Conservation (phyloP, 2,113 vertebrate genomes). For the Eurypyga helias region DNA sequence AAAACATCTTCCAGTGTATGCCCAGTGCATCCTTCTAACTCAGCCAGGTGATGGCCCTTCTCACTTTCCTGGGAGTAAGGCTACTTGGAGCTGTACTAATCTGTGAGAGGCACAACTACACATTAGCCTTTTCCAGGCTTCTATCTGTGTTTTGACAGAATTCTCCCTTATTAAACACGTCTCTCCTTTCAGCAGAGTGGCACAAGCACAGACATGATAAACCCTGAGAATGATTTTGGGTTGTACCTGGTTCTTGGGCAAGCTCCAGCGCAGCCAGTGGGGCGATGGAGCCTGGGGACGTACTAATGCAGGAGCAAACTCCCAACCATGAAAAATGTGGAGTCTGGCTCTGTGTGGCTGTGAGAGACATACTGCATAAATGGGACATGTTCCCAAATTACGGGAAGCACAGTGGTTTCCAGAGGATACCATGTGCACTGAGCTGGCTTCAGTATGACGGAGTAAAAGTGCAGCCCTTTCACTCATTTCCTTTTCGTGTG, state of each 20-base stretch:
- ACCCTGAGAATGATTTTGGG: background rate
- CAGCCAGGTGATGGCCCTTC: background rate
- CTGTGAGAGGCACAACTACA: background rate
- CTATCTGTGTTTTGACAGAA: background rate
- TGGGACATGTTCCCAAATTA: background rate
- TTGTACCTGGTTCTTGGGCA: background rate
- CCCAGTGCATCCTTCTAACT: background rate
- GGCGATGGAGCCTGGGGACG: accelerated
- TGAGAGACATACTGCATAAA: background rate
- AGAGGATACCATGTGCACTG: accelerated
- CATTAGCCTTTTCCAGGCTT: background rate
- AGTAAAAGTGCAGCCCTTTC: background rate
- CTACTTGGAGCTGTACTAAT: background rate
- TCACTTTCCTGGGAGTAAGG: background rate
- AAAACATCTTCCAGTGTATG: background rate
- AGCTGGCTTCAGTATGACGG: background rate
- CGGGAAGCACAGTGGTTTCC: background rate
- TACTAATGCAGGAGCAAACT: background rate
- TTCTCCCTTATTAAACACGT: background rate
- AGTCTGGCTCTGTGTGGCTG: accelerated
- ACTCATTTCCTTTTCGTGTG: background rate
- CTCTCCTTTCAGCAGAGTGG: background rate
- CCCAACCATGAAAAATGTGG: accelerated
- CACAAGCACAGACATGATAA: accelerated
- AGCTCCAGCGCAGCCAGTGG: background rate